These are phyloP conservation scores for Pyrocoelia pectoralis DNA, from an alignment of 2,888 invertebrate species.

Conservation along the genomic window DNA sequence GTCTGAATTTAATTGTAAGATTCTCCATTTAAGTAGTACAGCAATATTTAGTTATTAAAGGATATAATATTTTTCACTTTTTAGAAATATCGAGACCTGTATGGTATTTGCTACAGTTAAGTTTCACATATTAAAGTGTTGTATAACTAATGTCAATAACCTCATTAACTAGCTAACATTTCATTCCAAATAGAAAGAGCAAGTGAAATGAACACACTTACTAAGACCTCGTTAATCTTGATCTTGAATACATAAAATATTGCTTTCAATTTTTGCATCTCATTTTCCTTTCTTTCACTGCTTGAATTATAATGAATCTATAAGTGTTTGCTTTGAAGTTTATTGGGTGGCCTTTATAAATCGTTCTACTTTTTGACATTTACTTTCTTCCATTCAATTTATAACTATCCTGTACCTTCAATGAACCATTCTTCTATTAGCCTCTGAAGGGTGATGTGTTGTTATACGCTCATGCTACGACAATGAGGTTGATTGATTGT, in stretches of 20 bases:
- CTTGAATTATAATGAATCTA: not conserved
- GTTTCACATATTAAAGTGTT: not conserved
- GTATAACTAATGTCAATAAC: not conserved
- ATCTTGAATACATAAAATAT: not conserved
- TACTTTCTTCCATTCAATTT: constrained; percentile 1
- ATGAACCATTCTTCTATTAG: too few species aligned
- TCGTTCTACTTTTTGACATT: not conserved
- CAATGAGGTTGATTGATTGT: too few species aligned
- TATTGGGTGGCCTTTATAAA: not conserved
- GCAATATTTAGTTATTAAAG: too few species aligned
- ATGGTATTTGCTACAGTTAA: too few species aligned
- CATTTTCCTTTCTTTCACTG: not conserved
- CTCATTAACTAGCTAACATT: not conserved
- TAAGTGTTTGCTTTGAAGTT: not conserved
- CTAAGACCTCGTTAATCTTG: not conserved
- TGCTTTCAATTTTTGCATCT: not conserved
- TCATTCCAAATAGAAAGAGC: not conserved
- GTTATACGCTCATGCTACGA: too few species aligned
- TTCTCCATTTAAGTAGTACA: too few species aligned
- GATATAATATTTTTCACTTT: too few species aligned
- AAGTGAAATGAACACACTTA: constrained; percentile 1
- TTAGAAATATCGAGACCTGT: too few species aligned
- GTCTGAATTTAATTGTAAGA: too few species aligned
- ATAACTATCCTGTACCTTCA: not conserved
- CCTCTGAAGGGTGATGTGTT: too few species aligned